Base-by-base conservation (phyloP, 2,888 invertebrate species). In the Limenitis camilla region DNA sequence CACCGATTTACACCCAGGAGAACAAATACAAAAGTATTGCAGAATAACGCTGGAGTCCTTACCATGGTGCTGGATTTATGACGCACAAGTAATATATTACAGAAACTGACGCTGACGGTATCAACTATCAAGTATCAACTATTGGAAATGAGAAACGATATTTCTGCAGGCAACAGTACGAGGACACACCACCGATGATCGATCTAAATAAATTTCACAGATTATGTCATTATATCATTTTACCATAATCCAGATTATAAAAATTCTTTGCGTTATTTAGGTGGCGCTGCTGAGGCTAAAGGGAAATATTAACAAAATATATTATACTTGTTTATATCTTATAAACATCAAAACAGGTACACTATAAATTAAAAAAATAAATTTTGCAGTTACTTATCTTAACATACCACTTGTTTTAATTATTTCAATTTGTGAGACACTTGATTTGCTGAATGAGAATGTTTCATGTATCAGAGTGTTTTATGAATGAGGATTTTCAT, bases 141-240 rank as follows among this genome's bases (percentile, higher is more conserved):
- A 53, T 56, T 52, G 42, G 36, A 52, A 57, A 53, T 44, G 46
- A 51, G 56, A 55, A 54, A 53, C 45, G 50, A 50, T 44, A 51
- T 52, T 46, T 51, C 44, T 55, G 55, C 52, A 52, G 19, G 19
- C 19, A 19, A 19, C 19, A 19, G 19, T 1, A 19, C 19, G n/a
- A n/a, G 51, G 56, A 57, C 60, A 57, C 61, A 62, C 66, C 65
- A 65, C 66, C 65, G 65, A 68, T 56, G 65, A 68, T 68, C 68
- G 69, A 69, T 69, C 66, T 67, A 69, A 66, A 65, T 65, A 65
- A 65, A 66, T 56, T 58, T 61, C 58, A 60, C 64, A 58, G 56
- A 61, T 62, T 36, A 43, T 31, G 40, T 43, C 31, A 56, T 40
- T 53, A 47, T 39, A 51, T 55, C 52, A 48, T 52, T 19, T 19